phyloP scores from a whole-genome alignment of 2,888 invertebrate genomes.

The Mystacides longicornis region DNA sequence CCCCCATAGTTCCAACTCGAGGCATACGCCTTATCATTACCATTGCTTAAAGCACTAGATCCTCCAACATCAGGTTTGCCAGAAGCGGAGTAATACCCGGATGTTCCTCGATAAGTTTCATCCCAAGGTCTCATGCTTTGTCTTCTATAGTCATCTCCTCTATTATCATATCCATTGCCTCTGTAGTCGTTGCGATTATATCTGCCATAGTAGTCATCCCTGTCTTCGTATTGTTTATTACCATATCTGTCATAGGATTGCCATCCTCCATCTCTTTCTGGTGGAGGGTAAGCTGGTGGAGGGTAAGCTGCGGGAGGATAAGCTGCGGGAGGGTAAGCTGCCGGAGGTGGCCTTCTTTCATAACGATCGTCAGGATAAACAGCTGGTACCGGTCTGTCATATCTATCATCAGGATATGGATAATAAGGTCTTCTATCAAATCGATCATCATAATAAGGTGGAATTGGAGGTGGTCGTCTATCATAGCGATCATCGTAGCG shows the following conservation, averaged over 20 bases:
- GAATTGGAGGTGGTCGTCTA: constrained; percentile 9
- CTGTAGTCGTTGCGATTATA: constrained; percentile 11
- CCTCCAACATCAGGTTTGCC: constrained; percentile 42
- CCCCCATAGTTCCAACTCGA: constrained; percentile 24
- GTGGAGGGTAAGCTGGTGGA: too few species aligned
- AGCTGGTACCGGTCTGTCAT: constrained; percentile 12
- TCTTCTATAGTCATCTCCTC: constrained; percentile 16
- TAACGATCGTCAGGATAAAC: constrained; percentile 13
- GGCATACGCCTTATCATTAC: constrained; percentile 30
- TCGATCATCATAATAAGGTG: constrained; percentile 20
- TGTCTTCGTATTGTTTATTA: constrained; percentile 14
- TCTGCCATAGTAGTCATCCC: constrained; percentile 12
- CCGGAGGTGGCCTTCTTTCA: constrained; percentile 11
- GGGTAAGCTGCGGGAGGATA: constrained; percentile 5
- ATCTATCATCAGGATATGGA: constrained; percentile 18
- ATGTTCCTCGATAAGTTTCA: constrained; percentile 53
- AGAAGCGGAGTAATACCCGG: constrained; percentile 57
- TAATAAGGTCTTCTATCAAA: constrained; percentile 10
- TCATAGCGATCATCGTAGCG: constrained; percentile 26
- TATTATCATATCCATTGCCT: constrained; percentile 19
- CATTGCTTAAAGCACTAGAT: constrained; percentile 32
- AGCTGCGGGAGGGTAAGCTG: constrained; percentile 13
- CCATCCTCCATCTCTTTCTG: constrained; percentile 16
- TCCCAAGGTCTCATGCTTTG: constrained; percentile 51
- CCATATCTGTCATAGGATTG: constrained; percentile 21